Evolutionary conservation across 2,113 vertebrate genomes (phyloP).

Genomic region (Accipiter cooperii): DNA sequence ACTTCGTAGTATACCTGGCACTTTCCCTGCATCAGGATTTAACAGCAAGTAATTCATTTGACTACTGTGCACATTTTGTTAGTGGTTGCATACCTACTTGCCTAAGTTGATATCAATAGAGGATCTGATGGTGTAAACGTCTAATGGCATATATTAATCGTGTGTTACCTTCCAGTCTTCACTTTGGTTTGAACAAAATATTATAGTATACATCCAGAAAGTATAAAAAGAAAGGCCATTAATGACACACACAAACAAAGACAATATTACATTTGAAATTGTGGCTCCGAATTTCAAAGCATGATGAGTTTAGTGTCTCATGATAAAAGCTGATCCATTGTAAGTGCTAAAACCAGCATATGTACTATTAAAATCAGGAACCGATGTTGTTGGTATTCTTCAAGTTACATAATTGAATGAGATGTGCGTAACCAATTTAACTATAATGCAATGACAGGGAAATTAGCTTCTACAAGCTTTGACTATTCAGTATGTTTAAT

Average conservation of each 20-base stretch:
- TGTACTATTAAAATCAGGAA: neutral
- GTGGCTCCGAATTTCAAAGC: neutral
- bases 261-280: neutral
- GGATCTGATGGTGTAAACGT: neutral
- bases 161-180: neutral
- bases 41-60: neutral
- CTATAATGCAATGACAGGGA: conserved; percentile 41
- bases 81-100: neutral
- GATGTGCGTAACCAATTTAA: neutral
- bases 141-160: neutral
- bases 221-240: neutral
- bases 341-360: neutral
- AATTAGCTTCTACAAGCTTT: conserved; percentile 38
- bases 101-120: neutral
- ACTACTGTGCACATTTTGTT: neutral
- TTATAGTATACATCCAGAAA: neutral
- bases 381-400: conserved; percentile 26
- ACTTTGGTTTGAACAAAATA: neutral
- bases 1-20: neutral
- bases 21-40: neutral
- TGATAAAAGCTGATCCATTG: conserved; percentile 10
- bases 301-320: neutral
- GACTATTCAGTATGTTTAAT: conserved; percentile 54
- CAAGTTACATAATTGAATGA: conserved; percentile 38
- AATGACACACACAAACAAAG: neutral